These are phyloP conservation scores for Meles meles DNA, from an alignment of 2,113 vertebrate species.

Conservation along the genomic window DNA sequence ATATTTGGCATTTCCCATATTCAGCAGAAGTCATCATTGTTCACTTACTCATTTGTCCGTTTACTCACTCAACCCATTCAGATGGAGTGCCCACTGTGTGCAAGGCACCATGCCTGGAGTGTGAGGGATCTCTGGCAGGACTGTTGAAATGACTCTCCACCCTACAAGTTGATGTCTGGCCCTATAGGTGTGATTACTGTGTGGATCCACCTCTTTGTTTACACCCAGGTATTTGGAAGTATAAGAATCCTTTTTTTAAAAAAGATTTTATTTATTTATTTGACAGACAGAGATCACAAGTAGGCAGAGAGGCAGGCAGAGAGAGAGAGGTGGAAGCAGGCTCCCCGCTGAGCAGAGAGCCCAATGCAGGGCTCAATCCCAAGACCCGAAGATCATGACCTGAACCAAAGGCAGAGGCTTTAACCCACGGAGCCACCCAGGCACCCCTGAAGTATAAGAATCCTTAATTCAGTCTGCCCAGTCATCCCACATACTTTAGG, in stretches of 20 bases:
- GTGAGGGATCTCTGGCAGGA: not conserved
- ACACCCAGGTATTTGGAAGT: not conserved
- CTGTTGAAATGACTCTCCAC: not conserved
- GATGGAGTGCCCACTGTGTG: not conserved
- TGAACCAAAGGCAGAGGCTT: too few species aligned
- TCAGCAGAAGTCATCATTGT: not conserved
- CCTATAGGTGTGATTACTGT: not conserved
- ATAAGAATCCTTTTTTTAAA: not conserved
- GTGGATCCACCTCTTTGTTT: not conserved
- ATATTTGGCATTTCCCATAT: not conserved
- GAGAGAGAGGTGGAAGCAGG: too few species aligned
- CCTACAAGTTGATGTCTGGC: not conserved
- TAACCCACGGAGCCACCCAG: too few species aligned
- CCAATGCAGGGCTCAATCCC: too few species aligned
- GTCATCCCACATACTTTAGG: not conserved
- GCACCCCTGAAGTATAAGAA: not conserved
- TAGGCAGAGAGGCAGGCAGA: too few species aligned
- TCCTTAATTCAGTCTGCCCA: not conserved
- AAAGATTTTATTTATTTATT: too few species aligned
- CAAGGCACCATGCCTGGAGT: not conserved
- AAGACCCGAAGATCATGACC: too few species aligned
- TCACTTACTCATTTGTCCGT: not conserved
- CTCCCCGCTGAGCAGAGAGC: too few species aligned
- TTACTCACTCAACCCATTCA: not conserved
- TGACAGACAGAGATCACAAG: too few species aligned